phyloP scores from a whole-genome alignment of 2,888 invertebrate genomes.

The Sericinus montela region DNA sequence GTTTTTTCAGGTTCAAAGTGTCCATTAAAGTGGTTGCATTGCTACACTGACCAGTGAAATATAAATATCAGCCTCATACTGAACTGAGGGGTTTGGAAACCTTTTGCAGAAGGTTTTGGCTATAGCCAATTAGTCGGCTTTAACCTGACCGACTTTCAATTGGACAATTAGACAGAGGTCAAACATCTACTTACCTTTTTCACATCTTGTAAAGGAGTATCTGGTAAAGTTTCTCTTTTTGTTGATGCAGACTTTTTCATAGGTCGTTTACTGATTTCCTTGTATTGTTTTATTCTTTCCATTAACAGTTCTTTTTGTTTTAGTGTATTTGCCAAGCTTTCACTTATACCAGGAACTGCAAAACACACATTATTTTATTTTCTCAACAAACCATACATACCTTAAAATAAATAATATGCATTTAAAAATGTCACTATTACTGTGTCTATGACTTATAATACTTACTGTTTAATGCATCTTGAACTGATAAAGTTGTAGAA shows the following conservation, averaged over 20 bases:
- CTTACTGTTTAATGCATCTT: conserved; percentile 73
- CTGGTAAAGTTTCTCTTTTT: conserved; percentile 43
- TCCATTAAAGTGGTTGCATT: no score
- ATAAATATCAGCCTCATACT: no score
- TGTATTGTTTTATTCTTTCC: conserved; percentile 73
- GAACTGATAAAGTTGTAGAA: conserved; percentile 63
- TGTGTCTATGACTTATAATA: no score
- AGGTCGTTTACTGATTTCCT: conserved; percentile 70
- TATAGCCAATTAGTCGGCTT: no score
- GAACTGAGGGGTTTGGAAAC: no score
- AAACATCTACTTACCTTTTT: conserved; percentile 26
- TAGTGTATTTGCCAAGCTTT: conserved; percentile 69
- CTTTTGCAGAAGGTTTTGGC: no score
- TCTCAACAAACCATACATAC: no score
- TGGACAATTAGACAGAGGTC: no score
- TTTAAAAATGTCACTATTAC: conserved; percentile 1
- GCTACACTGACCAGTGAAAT: no score
- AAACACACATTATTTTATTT: neutral
- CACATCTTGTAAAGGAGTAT: conserved; percentile 27
- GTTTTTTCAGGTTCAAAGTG: no score
- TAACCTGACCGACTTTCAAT: no score
- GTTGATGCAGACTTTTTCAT: conserved; percentile 44
- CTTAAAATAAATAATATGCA: no score
- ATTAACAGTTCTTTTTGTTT: conserved; percentile 70
- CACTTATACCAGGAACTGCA: conserved; percentile 72